Conservation (phyloP, 1,140 invertebrate genomes). For the Bombus haemorrhoidalis region DNA sequence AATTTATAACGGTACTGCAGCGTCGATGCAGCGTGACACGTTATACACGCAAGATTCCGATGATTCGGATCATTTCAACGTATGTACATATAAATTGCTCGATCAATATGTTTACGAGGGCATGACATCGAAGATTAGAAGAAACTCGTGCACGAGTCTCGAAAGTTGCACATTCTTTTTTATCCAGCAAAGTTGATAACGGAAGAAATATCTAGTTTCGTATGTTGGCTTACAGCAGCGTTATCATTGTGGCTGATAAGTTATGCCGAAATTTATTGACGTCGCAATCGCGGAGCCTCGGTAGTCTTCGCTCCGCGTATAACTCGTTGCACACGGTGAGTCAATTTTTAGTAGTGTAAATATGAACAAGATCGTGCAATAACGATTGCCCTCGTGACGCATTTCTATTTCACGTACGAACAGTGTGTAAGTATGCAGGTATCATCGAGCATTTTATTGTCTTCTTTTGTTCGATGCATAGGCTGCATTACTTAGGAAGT, state of each 20-base stretch:
- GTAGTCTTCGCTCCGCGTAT: constrained; percentile 10
- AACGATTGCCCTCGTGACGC: too few relatives aligned
- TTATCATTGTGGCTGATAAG: constrained; percentile 64
- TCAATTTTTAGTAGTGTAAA: neutral
- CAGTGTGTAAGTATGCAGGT: too few relatives aligned
- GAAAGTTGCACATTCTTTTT: constrained; percentile 67
- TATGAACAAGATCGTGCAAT: neutral
- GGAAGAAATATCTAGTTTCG: constrained; percentile 47
- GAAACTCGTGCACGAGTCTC: neutral
- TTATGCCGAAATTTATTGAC: constrained; percentile 60
- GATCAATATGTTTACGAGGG: neutral
- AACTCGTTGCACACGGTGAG: neutral
- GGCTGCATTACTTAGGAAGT: neutral
- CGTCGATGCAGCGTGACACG: neutral
- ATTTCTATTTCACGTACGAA: too few relatives aligned
- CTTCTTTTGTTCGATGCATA: neutral
- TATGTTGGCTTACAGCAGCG: constrained; percentile 22
- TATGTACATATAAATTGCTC: neutral
- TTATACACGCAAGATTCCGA: neutral
- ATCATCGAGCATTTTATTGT: neutral
- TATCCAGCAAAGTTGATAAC: constrained; percentile 59
- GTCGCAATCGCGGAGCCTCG: constrained; percentile 3
- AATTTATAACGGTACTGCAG: constrained; percentile 17
- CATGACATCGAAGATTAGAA: neutral
- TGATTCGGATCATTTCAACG: neutral